phyloP scores from a whole-genome alignment of 2,888 invertebrate species.

The Fissipunctia ypsillon region DNA sequence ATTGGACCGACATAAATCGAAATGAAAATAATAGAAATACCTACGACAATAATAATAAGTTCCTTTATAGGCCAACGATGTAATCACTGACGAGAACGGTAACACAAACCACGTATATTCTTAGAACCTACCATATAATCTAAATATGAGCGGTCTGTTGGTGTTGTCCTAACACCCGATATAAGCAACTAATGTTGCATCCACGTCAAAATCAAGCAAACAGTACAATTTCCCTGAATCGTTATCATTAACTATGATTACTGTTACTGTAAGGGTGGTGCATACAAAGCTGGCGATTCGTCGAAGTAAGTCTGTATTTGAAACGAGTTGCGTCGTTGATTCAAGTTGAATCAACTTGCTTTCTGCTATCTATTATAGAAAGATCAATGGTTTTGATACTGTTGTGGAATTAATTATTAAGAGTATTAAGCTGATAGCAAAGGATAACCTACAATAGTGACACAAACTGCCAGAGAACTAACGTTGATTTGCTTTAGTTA shows the following conservation, averaged over 20 bases:
- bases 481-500: background rate
- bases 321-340: background rate
- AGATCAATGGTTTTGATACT: background rate
- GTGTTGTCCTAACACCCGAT: slow-evolving; percentile 39
- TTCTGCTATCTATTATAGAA: slow-evolving; percentile 8
- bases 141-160: slow-evolving; percentile 33
- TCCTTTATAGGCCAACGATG: background rate
- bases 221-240: slow-evolving; percentile 63
- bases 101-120: slow-evolving; percentile 25
- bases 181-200: slow-evolving; percentile 58
- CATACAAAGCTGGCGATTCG: background rate
- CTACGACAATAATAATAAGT: no score
- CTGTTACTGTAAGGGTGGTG: slow-evolving; percentile 44
- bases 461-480: background rate
- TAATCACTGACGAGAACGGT: background rate
- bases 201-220: slow-evolving; percentile 63
- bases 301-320: background rate
- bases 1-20: background rate
- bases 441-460: background rate
- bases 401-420: background rate
- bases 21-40: background rate
- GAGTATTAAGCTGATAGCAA: background rate
- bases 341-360: background rate
- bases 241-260: slow-evolving; percentile 66
- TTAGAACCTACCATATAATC: slow-evolving; percentile 36